Base-by-base conservation (phyloP, 2,113 vertebrate species). In the Amphiprion percula region DNA sequence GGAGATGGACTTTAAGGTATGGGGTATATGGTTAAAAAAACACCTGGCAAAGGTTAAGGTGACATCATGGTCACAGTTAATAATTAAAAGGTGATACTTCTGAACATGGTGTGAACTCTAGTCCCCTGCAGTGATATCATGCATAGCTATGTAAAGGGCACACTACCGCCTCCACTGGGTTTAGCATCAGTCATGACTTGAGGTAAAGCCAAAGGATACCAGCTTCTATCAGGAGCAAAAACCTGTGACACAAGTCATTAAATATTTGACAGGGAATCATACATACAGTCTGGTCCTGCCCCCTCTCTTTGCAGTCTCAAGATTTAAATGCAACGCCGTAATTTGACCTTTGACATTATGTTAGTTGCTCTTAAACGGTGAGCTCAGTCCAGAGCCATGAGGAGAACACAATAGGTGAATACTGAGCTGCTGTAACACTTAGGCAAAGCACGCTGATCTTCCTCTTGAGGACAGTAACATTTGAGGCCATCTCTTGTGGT, bases 401-500 rank as follows among this genome's bases (percentile, higher is more conserved):
- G 28, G 61, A 53, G 39, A 28, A 0, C 46, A 47, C 60, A 76
- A 72, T 49, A 58, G 59, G 54, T 68, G 63, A 62, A 55, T 63
- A 68, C 61, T 75, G 62, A 65, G 80, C 82, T 74, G 86, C 80
- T 80, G 71, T 76, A 86, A 89, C 83, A 84, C 90, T 92, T 93
- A 90, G 50, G 77, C 83, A 94, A 88, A 91, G 75, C 65, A 64
- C 4, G 66, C 83, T 88, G 88, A 93, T 91, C 85, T 83, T 89
- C 80, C 93, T 94, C 93, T 58, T 65, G 93, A 94, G 94, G 89
- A 90, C 87, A 72, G 83, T 94, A 94, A 93, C 84, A 75, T 94
- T 87, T 87, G 83, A 91, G 79, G 78, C 90, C 80, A 82, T 89
- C 76, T 92, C 89, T 85, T 83, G 74, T 83, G 79, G 87, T 83